Evolutionary conservation across 2,113 vertebrate genomes (phyloP), one percentile per base, ranked within the genome.

Genomic region (Rhipidura dahli): DNA sequence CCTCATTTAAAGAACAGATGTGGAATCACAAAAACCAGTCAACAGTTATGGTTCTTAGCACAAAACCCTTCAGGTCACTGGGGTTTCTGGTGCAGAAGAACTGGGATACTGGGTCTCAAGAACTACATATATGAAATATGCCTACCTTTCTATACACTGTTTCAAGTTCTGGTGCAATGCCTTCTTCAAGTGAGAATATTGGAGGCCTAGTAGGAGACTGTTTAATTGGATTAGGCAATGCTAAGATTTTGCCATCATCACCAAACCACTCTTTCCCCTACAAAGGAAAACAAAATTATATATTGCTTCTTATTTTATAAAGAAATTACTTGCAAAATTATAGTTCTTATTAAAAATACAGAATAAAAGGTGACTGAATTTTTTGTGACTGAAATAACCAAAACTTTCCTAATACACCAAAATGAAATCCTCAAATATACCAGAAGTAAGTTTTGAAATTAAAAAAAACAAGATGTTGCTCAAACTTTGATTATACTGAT

Each of bases 241-340:
- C 99, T 50, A 99, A 93, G 91, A 99, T 98, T 79, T 98, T 98
- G 33, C 99, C 99, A 9, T 99, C 99, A 17, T 99, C 99, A 59
- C 99, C 99, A 95, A 99, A 99, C 99, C 99, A 99, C 64, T 98
- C 98, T 69, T 97, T 98, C 13, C 97, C 99, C 99, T 99, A 83
- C 7, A 80, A 63, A 82, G 11, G 71, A 90, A 76, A 94, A 56
- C 53, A 44, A 19, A 45, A 76, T 35, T 30, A 47, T 17, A 40
- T 4, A 33, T n/a, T 49, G 5, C 44, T 80, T 83, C 70, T 73
- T 83, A 44, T 26, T 51, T 64, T 24, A 56, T n/a, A 40, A 9
- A 82, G 27, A 75, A 86, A 54, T 47, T 51, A 63, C 26, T 65
- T 71, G 37, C 11, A 87, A 79, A 93, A 66, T n/a, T 65, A 2